phyloP scores from a whole-genome alignment of 2,888 invertebrate genomes.

The Agriopis leucophaearia region DNA sequence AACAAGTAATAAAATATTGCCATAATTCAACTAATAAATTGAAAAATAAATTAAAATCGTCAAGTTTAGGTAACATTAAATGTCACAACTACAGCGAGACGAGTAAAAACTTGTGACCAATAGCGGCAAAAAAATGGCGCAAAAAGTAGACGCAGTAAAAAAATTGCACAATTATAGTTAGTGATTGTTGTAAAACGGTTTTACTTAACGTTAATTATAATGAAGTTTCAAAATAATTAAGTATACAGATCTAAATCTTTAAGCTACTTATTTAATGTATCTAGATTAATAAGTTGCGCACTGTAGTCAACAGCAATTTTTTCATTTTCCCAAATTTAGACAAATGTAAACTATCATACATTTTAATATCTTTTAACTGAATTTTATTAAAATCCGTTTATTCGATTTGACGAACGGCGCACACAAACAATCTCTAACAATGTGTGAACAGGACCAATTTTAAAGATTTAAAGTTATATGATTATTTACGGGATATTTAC shows the following conservation, averaged over 20 bases:
- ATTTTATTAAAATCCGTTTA: too few species aligned
- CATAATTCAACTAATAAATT: slow-evolving; percentile 17
- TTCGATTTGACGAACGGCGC: too few species aligned
- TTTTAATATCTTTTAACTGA: too few species aligned
- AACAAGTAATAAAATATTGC: slow-evolving; percentile 10
- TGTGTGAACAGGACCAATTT: too few species aligned
- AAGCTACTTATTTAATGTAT: background rate
- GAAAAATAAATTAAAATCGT: slow-evolving; percentile 23
- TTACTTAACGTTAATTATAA: background rate
- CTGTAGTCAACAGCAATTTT: too few species aligned
- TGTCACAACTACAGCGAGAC: slow-evolving; percentile 31
- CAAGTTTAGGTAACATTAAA: slow-evolving; percentile 33
- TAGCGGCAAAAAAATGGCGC: slow-evolving; percentile 30
- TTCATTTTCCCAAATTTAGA: too few species aligned
- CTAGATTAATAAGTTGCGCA: too few species aligned
- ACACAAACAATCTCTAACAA: too few species aligned
- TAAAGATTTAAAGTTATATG: too few species aligned
- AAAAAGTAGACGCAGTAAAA: slow-evolving; percentile 31
- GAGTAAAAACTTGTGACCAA: slow-evolving; percentile 30
- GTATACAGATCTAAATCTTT: background rate
- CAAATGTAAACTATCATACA: too few species aligned
- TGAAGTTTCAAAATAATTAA: slow-evolving; percentile 5
- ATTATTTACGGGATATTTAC: too few species aligned
- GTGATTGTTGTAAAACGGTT: slow-evolving; percentile 7
- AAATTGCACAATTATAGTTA: slow-evolving; percentile 29